Conservation (phyloP, 2,888 invertebrate genomes). For the Yponomeuta malinellus region DNA sequence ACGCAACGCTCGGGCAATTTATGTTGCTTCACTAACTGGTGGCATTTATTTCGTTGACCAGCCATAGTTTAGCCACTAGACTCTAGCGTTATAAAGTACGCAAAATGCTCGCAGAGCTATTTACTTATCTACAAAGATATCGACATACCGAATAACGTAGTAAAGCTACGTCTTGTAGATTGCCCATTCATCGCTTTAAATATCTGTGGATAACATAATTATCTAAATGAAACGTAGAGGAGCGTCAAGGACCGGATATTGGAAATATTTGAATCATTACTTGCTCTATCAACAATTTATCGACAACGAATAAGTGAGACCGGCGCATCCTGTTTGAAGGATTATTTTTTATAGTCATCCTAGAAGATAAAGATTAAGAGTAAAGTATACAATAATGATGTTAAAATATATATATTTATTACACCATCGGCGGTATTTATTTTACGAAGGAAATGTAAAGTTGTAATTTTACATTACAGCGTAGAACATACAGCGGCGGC, state of each 20-base stretch:
- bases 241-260: slow-evolving; percentile 31
- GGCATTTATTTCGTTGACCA: slow-evolving; percentile 16
- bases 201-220: neutral
- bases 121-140: neutral
- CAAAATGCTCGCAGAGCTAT: neutral
- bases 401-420: neutral
- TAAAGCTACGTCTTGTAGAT: too few species aligned
- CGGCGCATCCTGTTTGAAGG: neutral
- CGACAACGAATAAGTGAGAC: neutral
- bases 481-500: neutral
- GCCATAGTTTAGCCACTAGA: neutral
- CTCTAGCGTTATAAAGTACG: neutral
- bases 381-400: neutral
- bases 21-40: slow-evolving; percentile 33
- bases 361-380: too few species aligned
- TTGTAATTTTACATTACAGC: neutral
- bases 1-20: slow-evolving; percentile 49
- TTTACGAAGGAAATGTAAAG: neutral
- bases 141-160: too few species aligned
- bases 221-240: neutral
- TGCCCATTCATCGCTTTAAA: neutral
- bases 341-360: too few species aligned
- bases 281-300: neutral
- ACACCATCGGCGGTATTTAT: neutral
- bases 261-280: slow-evolving; percentile 33